These are phyloP conservation scores for Sebastes fasciatus DNA, from an alignment of 2,113 vertebrate species.

Conservation along the genomic window DNA sequence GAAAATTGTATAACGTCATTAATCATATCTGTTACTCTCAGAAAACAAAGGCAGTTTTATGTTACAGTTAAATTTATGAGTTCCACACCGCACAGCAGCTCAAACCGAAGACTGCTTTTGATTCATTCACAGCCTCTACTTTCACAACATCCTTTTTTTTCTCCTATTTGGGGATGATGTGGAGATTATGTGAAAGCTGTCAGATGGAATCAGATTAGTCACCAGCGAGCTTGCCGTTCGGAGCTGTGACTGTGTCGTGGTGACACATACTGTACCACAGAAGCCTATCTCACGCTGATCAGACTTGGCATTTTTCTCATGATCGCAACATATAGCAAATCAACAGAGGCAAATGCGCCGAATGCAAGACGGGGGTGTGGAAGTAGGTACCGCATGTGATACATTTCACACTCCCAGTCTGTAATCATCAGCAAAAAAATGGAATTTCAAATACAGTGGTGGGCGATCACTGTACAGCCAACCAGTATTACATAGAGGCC, in stretches of 20 bases:
- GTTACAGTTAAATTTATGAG: constrained; percentile 21
- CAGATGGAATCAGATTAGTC: constrained; percentile 74
- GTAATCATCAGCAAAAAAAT: constrained; percentile 7
- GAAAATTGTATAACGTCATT: constrained; percentile 17
- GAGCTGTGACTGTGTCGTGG: constrained; percentile 50
- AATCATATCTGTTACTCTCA: constrained; percentile 15
- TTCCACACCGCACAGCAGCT: constrained; percentile 8
- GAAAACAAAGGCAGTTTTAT: constrained; percentile 23
- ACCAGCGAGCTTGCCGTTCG: constrained; percentile 52
- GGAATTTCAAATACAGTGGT: constrained; percentile 16
- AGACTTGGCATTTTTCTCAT: constrained; percentile 50
- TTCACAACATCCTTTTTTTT: constrained; percentile 46
- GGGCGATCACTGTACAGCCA: neutral
- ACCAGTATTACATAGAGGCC: neutral
- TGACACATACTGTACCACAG: constrained; percentile 56
- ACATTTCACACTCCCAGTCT: constrained; percentile 24
- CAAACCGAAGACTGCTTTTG: constrained; percentile 18
- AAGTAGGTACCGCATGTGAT: constrained; percentile 18
- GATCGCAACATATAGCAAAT: constrained; percentile 43
- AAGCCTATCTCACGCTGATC: constrained; percentile 51
- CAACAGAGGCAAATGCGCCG: constrained; percentile 7
- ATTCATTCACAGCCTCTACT: constrained; percentile 51
- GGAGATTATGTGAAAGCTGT: constrained; percentile 78
- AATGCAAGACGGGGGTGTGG: constrained; percentile 14
- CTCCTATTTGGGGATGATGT: constrained; percentile 58